These are phyloP conservation scores for Sandelia bainsii DNA, from an alignment of 2,797 vertebrate genomes.

Conservation along the genomic window DNA sequence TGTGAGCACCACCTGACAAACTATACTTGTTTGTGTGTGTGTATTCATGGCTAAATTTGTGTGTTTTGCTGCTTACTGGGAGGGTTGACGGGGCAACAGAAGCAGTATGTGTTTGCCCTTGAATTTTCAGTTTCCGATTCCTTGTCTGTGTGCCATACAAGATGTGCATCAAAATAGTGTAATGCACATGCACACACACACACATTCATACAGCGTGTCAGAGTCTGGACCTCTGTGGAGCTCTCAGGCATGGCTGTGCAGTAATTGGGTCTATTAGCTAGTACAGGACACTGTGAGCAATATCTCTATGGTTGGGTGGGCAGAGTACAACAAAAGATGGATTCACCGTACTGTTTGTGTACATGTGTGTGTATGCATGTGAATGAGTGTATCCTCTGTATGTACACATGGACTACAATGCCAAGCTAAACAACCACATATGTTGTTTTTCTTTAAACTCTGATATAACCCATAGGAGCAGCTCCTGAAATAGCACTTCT, in stretches of 20 bases:
- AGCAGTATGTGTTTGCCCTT: constrained; percentile 55
- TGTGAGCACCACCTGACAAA: constrained; percentile 12
- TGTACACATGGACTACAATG: constrained; percentile 20
- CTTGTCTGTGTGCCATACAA: constrained; percentile 44
- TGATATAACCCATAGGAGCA: not conserved
- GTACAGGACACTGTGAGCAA: constrained; percentile 78
- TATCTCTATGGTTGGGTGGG: constrained; percentile 70
- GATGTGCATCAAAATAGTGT: constrained; percentile 26
- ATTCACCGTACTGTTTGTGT: constrained; percentile 37
- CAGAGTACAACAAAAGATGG: constrained; percentile 65
- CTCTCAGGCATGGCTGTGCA: constrained; percentile 55
- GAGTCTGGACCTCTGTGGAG: constrained; percentile 46
- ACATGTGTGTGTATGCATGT: constrained; percentile 28
- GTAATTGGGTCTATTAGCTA: constrained; percentile 83
- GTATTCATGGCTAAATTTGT: not conserved
- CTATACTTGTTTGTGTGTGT: not conserved
- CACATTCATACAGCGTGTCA: constrained; percentile 28
- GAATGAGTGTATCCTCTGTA: constrained; percentile 17
- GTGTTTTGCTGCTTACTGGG: constrained; percentile 20
- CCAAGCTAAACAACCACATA: not conserved
- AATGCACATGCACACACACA: constrained; percentile 18
- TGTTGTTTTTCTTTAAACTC: not conserved
- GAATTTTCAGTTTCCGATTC: constrained; percentile 28
- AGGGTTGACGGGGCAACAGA: constrained; percentile 10
- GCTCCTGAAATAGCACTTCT: not conserved